Evolutionary conservation across 2,888 invertebrate genomes (phyloP).

Genomic region (Ormyrus pomaceus): DNA sequence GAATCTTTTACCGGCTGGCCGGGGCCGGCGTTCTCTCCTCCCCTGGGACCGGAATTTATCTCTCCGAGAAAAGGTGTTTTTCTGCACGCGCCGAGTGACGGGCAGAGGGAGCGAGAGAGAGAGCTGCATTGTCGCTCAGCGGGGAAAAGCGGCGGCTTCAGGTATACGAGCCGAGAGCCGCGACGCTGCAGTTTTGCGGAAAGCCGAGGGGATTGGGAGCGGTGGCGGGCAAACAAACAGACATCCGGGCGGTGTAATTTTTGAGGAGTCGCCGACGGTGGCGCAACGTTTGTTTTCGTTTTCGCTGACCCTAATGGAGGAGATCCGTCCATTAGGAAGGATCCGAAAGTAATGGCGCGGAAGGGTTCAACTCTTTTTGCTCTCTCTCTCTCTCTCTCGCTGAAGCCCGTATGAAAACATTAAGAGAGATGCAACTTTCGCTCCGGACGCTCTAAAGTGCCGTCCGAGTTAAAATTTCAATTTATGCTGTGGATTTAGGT

Average conservation of each 20-base stretch:
- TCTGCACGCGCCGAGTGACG: constrained; percentile 15
- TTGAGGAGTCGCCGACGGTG: neutral
- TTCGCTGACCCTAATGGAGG: too few relatives aligned
- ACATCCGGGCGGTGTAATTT: constrained; percentile 12
- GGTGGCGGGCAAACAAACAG: constrained; percentile 28
- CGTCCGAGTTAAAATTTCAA: too few relatives aligned
- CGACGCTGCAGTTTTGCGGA: constrained; percentile 15
- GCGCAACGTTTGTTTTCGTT: neutral
- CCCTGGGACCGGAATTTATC: constrained; percentile 27
- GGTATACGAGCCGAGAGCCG: neutral
- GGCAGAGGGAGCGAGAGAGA: neutral
- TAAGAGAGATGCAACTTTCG: too few relatives aligned
- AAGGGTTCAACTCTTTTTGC: too few relatives aligned
- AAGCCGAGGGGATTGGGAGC: constrained; percentile 15
- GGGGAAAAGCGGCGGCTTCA: neutral
- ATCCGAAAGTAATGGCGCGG: too few relatives aligned
- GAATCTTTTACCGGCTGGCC: neutral
- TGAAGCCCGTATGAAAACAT: too few relatives aligned
- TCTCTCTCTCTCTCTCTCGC: too few relatives aligned
- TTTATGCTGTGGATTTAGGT: too few relatives aligned
- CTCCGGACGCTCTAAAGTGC: too few relatives aligned
- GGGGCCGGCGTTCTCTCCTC: neutral
- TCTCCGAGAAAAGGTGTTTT: constrained; percentile 36
- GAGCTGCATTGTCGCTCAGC: constrained; percentile 27
- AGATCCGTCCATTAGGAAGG: too few relatives aligned